Base-by-base conservation (phyloP, 2,888 invertebrate genomes). In the Conus canariensis region DNA sequence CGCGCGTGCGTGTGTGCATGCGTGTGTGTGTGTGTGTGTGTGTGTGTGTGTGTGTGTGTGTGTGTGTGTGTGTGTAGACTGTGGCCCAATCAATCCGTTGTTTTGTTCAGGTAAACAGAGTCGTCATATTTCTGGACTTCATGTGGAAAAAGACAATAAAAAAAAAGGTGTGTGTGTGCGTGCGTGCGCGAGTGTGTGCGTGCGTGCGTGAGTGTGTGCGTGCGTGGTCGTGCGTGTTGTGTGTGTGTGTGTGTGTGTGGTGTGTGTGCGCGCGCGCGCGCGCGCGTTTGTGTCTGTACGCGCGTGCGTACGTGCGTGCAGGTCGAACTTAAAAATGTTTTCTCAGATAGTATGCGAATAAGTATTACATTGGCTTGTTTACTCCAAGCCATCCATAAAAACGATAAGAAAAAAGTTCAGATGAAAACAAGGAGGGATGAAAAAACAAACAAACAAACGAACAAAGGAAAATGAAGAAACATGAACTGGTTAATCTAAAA, bases 131-230 rank as follows among this genome's bases (percentile, higher is more conserved):
- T n/a, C n/a, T n/a, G n/a, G n/a, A n/a, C n/a, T n/a, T n/a, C n/a
- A n/a, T n/a, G n/a, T n/a, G n/a, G n/a, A n/a, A n/a, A n/a, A n/a
- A n/a, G n/a, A n/a, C n/a, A n/a, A n/a, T n/a, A n/a, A n/a, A n/a
- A n/a, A n/a, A n/a, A n/a, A n/a, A n/a, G n/a, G n/a, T 64, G 64
- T 64, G 64, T 64, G 64, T 7, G 64, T 64, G 64, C 16, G 64
- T 64, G 64, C 16, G 83, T 89, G 83, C 82, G 83, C 83, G 64
- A 56, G 30, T 89, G 83, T 67, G 67, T 22, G 30, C 59, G 83
- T 67, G 30, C 83, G 83, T 67, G 83, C 83, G 83, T 64, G 25
- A 85, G 64, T 83, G 30, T 83, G 67, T 83, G 45, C 67, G 45
- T 89, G 64, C 67, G 83, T 89, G n/a, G n/a, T n/a, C n/a, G n/a